Base-by-base conservation (phyloP, 2,797 vertebrate species). In the Xerus rutilus region DNA sequence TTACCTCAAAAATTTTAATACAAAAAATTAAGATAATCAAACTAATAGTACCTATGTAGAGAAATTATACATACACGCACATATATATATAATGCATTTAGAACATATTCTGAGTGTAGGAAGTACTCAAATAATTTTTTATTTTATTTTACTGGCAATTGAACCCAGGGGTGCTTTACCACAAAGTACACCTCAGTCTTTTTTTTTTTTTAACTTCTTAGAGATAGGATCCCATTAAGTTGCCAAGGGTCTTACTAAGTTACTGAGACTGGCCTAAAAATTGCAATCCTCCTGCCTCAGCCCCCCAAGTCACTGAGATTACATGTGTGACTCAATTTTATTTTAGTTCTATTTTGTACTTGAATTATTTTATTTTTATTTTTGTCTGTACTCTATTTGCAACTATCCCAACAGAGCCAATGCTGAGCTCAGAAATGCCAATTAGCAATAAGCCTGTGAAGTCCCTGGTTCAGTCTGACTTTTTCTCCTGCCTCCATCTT, bases 291-390 rank as follows among this genome's bases (percentile, higher is more conserved):
- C 59, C 23, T 23, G 59, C 9, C 59, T 62, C 21, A 62, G 21
- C 23, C 9, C 10, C 21, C 23, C 23, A 62, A 25, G 1, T 62
- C 59, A 62, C 59, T 62, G 59, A 23, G 59, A 62, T 62, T 62
- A 62, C 23, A 25, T 3, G 21, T 25, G 59, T 62, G 59, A 9
- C 9, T 25, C 7, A 73, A 81, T 47, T 91, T 95, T 76, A 49
- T 47, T 77, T 47, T 89, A 92, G 8, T 85, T 11, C 93, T 86
- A 32, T 69, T 90, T 73, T 86, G 23, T 43, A 72, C 45, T 82
- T 82, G 28, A 32, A n/a, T 47, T n/a, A 65, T 67, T 73, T 77
- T 64, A 76, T 82, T 91, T 91, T 82, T 77, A 67, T 32, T 89
- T 20, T 54, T 64, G 23, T 81, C n/a, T 74, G 52, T 62, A 76